phyloP scores from a whole-genome alignment of 2,888 invertebrate genomes.

The Tenthredo amoena region DNA sequence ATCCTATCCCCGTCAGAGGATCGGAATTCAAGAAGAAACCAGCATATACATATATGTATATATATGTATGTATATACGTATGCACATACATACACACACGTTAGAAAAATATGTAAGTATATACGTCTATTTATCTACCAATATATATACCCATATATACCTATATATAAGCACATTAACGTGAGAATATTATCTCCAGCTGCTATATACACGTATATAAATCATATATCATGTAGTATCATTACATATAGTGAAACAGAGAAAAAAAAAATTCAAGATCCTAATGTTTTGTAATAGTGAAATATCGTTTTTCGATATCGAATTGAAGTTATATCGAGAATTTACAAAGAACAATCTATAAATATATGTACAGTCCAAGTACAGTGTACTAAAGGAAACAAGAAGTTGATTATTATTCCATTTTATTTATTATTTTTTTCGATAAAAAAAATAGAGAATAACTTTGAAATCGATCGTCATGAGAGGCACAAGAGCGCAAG shows the following conservation, averaged over 20 bases:
- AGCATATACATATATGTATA: background rate
- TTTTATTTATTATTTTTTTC: too few species aligned
- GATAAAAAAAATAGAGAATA: background rate
- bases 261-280: too few species aligned
- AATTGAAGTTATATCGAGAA: too few species aligned
- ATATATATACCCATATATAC: background rate
- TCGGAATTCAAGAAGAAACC: background rate
- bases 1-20: conserved; percentile 17
- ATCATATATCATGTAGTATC: too few species aligned
- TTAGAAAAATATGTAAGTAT: background rate
- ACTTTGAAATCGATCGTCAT: background rate
- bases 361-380: too few species aligned
- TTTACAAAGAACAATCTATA: too few species aligned
- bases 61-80: too few species aligned
- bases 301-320: too few species aligned
- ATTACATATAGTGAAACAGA: too few species aligned
- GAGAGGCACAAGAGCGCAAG: background rate
- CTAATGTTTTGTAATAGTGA: too few species aligned
- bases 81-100: background rate
- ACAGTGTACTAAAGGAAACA: too few species aligned
- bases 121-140: background rate
- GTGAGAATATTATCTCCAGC: background rate
- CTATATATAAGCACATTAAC: background rate
- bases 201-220: background rate
- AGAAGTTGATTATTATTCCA: too few species aligned